Evolutionary conservation across 2,113 vertebrate species (phyloP).

Genomic region (Mesembrinibis cayennensis): DNA sequence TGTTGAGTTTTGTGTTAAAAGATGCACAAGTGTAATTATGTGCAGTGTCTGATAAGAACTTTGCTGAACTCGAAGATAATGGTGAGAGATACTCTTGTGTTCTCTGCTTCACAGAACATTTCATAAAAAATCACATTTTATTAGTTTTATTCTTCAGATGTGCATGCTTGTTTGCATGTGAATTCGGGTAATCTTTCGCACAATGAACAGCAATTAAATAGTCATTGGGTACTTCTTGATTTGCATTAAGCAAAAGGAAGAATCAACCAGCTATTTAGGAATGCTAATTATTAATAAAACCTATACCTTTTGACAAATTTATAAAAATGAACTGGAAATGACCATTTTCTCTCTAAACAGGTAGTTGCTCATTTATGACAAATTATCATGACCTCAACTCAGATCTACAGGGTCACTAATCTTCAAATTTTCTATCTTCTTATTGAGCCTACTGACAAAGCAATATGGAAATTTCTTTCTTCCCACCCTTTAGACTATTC

Average conservation of each 20-base stretch:
- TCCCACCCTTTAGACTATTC: background rate
- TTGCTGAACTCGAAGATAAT: background rate
- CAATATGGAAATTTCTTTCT: background rate
- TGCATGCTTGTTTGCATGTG: background rate
- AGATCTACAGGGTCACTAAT: background rate
- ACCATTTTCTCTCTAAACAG: background rate
- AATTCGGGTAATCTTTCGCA: background rate
- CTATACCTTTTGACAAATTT: background rate
- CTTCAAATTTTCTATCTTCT: background rate
- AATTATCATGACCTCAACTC: background rate
- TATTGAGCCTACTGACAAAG: background rate
- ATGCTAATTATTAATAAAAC: background rate
- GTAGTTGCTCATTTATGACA: background rate
- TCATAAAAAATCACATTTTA: background rate
- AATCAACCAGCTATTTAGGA: background rate
- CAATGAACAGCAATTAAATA: background rate
- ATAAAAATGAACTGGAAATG: background rate
- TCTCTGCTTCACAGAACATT: background rate
- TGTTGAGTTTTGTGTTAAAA: background rate
- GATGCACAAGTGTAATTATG: background rate
- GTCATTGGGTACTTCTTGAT: background rate
- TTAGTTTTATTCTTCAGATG: background rate
- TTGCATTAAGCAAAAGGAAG: background rate
- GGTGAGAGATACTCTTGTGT: background rate
- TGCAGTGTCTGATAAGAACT: background rate